Percentiles rank a stretch among this genome's conserved stretches.
These are phyloP conservation scores for Gymnoscelis rufifasciata DNA, from an alignment of 2,888 invertebrate genomes.

Conservation along the genomic window DNA sequence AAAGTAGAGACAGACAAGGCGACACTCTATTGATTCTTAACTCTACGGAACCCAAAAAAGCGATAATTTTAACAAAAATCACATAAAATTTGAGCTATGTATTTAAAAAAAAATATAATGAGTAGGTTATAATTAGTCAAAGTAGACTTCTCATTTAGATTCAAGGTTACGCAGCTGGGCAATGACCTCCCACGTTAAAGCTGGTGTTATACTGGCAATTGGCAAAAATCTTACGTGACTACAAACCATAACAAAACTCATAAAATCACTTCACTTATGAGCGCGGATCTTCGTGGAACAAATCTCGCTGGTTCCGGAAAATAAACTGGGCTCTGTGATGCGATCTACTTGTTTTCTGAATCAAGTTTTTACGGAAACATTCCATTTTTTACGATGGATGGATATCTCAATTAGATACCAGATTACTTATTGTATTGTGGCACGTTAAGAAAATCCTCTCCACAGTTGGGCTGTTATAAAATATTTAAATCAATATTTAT, in stretches of 20 bases:
- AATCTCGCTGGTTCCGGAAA: slow-evolving; percentile 62
- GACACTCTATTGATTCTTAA: too few species aligned
- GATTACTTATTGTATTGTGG: too few species aligned
- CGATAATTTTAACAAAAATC: too few species aligned
- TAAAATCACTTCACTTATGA: slow-evolving; percentile 47
- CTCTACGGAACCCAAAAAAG: too few species aligned
- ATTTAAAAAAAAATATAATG: too few species aligned
- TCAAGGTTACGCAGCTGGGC: slow-evolving; percentile 31
- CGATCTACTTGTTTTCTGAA: slow-evolving; percentile 58
- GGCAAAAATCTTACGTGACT: slow-evolving; percentile 49
- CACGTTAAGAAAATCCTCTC: too few species aligned
- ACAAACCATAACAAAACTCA: slow-evolving; percentile 53
- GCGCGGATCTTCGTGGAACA: slow-evolving; percentile 54
- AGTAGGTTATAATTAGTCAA: slow-evolving; percentile 6
- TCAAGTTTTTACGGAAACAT: slow-evolving; percentile 32
- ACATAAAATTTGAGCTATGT: too few species aligned
- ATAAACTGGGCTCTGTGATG: slow-evolving; percentile 48
- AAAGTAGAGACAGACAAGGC: too few species aligned
- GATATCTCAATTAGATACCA: neutral
- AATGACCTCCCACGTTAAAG: slow-evolving; percentile 23
- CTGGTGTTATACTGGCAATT: slow-evolving; percentile 10
- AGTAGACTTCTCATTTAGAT: slow-evolving; percentile 17
- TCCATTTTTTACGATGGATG: too few species aligned
- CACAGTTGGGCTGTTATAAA: too few species aligned
- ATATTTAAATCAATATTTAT: too few species aligned